Conservation (phyloP, 2,888 invertebrate species). For the Pteria penguin region DNA sequence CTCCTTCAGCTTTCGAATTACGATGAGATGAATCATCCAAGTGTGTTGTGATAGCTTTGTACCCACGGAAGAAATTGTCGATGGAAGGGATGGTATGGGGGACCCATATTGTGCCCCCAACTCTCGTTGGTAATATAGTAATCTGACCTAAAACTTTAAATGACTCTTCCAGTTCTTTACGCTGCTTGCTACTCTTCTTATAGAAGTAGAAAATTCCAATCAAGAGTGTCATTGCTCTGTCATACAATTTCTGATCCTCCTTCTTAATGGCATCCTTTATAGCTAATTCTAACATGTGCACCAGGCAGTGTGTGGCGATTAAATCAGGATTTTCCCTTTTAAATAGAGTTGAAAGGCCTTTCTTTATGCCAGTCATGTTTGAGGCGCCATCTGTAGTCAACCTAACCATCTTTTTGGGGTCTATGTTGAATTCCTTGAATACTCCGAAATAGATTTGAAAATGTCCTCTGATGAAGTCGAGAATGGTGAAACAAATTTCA, state of each 20-base stretch:
- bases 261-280: not conserved
- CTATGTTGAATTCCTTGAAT: not conserved
- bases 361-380: constrained; percentile 13
- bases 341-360: not conserved
- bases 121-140: too few relatives aligned
- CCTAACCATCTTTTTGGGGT: not conserved
- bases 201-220: constrained; percentile 12
- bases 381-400: constrained; percentile 26
- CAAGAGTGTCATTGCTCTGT: not conserved
- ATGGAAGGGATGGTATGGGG: constrained; percentile 10
- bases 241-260: too few relatives aligned
- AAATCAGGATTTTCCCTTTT: not conserved
- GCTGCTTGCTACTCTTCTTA: constrained; percentile 1
- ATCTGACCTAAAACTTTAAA: too few relatives aligned
- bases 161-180: not conserved
- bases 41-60: not conserved
- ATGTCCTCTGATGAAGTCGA: constrained; percentile 10
- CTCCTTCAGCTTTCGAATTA: constrained; percentile 21
- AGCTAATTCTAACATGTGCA: not conserved
- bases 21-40: constrained; percentile 7
- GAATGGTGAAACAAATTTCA: constrained; percentile 3
- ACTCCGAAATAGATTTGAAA: constrained; percentile 1
- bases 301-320: constrained; percentile 4
- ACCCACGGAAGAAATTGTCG: too few relatives aligned
- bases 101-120: too few relatives aligned